Conservation (phyloP, 2,113 vertebrate species). For the Oncorhynchus masou region DNA sequence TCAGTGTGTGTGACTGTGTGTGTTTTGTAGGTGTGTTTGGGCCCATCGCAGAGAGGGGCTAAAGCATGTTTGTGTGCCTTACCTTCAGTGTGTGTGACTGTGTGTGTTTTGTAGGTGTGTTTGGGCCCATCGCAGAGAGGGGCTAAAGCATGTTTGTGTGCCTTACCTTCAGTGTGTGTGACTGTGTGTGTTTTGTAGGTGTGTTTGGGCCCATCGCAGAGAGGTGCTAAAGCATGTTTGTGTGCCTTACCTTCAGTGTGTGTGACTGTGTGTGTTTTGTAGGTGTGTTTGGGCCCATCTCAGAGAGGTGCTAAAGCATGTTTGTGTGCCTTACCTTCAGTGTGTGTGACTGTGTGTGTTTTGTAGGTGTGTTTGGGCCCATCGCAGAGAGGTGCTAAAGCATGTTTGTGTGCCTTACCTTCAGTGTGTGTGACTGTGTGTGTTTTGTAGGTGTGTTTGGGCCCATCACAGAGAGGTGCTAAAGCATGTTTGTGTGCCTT, state of each 20-base stretch:
- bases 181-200: constrained; percentile 18
- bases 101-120: too few relatives aligned
- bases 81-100: neutral
- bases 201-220: constrained; percentile 13
- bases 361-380: too few relatives aligned
- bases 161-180: neutral
- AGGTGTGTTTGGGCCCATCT: constrained; percentile 22
- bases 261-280: constrained; percentile 10
- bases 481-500: neutral
- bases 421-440: neutral
- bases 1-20: neutral
- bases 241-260: neutral
- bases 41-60: too few relatives aligned
- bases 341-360: neutral
- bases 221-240: constrained; percentile 40
- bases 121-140: too few relatives aligned
- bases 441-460: too few relatives aligned
- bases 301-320: constrained; percentile 38
- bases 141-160: too few relatives aligned
- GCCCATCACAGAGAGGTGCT: too few relatives aligned
- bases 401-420: too few relatives aligned
- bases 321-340: too few relatives aligned
- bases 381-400: too few relatives aligned
- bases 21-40: too few relatives aligned
- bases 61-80: neutral